Base-by-base conservation (phyloP, 2,113 vertebrate genomes). In the Esox niger region DNA sequence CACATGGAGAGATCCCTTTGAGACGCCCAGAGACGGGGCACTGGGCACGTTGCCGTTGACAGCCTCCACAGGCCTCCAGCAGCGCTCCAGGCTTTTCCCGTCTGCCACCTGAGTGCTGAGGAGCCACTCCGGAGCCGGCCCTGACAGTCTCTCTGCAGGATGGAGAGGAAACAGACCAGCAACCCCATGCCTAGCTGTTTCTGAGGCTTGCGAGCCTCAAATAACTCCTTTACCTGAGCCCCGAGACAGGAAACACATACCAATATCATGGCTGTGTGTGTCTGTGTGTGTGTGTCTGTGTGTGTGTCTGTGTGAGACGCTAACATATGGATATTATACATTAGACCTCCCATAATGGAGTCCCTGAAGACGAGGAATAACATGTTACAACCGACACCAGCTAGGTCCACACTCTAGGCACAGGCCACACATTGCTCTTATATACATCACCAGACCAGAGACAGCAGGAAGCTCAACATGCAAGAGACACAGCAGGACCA, bases 131-230 rank as follows among this genome's bases (percentile, higher is more conserved):
- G 49, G 32, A 57, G n/a, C 25, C n/a, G 27, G 27, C 32, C 63
- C 23, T 52, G 66, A 61, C 47, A 49, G 17, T 31, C n/a, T 57
- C 62, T 58, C 60, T 32, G 58, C 27, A 25, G 66, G 59, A 47
- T 13, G 27, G 29, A 58, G 33, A 55, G 27, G 9, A 74, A 54
- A 55, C 75, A 54, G n/a, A n/a, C n/a, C 38, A 76, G 49, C 61
- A 70, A 77, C 68, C 64, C 52, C 17, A 32, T 59, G 80, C 82
- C 72, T 79, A 74, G 78, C 82, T 64, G 80, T 61, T 79, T 81
- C 80, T 78, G 75, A 72, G 75, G 74, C 79, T 73, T 76, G n/a
- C 54, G 15, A 15, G 27, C 54, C 54, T 56, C 54, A 26, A 13
- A 15, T 56, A 56, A 9, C 54, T 27, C 10, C 4, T n/a, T 4